Conservation (phyloP, 2,113 vertebrate species). For the Ramphastos sulfuratus region DNA sequence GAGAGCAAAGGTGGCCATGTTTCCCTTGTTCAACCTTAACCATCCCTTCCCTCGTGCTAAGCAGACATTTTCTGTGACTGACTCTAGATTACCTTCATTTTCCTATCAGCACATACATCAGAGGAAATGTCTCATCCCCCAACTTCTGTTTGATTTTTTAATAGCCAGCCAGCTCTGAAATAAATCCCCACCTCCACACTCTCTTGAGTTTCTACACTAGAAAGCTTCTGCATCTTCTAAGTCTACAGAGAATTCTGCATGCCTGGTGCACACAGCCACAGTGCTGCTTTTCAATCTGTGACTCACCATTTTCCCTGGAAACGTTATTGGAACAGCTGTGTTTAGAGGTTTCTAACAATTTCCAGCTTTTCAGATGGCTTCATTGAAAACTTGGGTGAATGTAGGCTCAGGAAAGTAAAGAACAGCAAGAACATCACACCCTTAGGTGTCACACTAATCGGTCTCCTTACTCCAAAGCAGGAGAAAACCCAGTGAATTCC, state of each 20-base stretch:
- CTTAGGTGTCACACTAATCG: not conserved
- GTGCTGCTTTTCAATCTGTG: not conserved
- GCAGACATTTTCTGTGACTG: not conserved
- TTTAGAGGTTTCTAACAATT: not conserved
- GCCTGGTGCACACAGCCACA: not conserved
- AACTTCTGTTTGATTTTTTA: not conserved
- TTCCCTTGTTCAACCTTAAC: conserved; percentile 10
- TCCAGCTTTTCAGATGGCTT: not conserved
- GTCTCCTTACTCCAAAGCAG: not conserved
- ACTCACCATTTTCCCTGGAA: not conserved
- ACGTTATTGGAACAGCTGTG: not conserved
- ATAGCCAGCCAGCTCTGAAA: not conserved
- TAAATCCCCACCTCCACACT: not conserved
- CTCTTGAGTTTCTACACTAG: not conserved
- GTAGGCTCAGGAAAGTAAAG: not conserved
- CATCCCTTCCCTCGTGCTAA: not conserved
- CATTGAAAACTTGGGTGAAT: not conserved
- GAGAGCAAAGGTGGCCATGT: not conserved
- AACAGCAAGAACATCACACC: not conserved
- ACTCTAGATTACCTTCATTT: not conserved
- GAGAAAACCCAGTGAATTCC: not conserved
- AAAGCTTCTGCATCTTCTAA: not conserved
- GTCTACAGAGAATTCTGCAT: not conserved
- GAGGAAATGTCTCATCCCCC: not conserved
- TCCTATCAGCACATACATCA: not conserved